Evolutionary conservation across 2,888 invertebrate genomes (phyloP), one percentile per base, ranked within the genome.

Genomic region (Pantelozetes paolii): DNA sequence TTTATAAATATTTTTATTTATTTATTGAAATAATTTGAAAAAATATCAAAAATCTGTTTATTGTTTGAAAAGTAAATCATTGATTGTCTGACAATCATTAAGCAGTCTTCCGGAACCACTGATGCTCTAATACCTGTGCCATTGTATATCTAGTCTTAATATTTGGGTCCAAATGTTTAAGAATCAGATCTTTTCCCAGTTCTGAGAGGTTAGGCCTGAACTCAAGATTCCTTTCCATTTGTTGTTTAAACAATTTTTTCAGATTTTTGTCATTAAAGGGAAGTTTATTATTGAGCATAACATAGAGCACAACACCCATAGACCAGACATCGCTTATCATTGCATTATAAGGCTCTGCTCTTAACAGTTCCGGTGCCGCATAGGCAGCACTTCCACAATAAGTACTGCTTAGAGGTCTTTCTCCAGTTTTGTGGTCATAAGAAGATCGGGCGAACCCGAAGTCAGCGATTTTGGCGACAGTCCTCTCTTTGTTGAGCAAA

Each of bases 301-400:
- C 75, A 64, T 59, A 75, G 28, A 75, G 71, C 18, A 75, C 73
- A 13, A 75, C 71, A 30, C 75, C 75, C n/a, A 75, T 36, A 23
- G 40, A 42, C 75, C 75, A 75, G 32, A 71, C 42, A 71, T 75
- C 75, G 9, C 50, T 92, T 77, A 94, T 81, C 82, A 88, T 89
- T 0, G 90, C 89, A 79, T 88, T 84, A 80, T 90, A 90, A 0
- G 89, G 88, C 48, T 86, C 85, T 0, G 90, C 93, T 80, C 82
- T 89, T 62, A 93, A 83, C 75, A 94, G 89, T 83, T 94, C 93
- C 0, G 92, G 92, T 0, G 93, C 90, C 0, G 90, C 92, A 81
- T 94, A 94, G 6, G 91, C 90, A n/a, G 92, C 83, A 18, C 91
- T 91, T 0, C 92, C 92, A 80, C 92, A 93, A 80, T 89, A 92